Base-by-base conservation (phyloP, 92 coral and sea anemone genomes). In the Epizoanthus ramosus region DNA sequence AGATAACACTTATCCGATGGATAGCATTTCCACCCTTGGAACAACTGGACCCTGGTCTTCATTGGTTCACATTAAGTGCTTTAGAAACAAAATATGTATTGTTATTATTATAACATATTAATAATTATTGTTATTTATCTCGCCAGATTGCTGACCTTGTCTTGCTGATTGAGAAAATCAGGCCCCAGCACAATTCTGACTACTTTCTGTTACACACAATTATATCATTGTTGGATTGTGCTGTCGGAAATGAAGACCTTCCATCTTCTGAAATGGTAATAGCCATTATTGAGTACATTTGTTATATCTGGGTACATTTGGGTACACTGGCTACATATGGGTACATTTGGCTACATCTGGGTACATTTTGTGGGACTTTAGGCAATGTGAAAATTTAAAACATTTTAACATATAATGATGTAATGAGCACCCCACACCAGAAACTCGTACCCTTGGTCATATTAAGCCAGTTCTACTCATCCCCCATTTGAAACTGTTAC, bases 171-270 rank as follows among this genome's bases (percentile, higher is more conserved):
- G 88, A 85, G n/a, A 75, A 41, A 60, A 63, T 96, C 24, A 70
- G 85, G 57, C 80, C 89, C 9, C 82, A 71, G 18, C 92, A 90
- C 24, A 79, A 74, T 41, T 92, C 97, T 33, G 92, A 92, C 60
- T 94, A 94, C 52, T 87, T 76, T 77, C 88, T 94, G 41, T 88
- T 96, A 50, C 90, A 96, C 74, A 92, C 97, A 60, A 89, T 96
- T 16, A 82, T 92, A 35, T 84, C 93, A 21, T 67, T 96, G 52
- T 56, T 94, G 68, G 93, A 91, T 79, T 80, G 88, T 41, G 94
- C 98, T 56, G 90, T 97, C 28, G 99, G 99, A 33, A 87, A 89
- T 71, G 98, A 92, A 75, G 90, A 88, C 66, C 69, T 92, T 33
- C 91, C 90, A 18, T 81, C 95, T 8, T 87, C 87, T 37, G 93